Evolutionary conservation across 2,888 invertebrate genomes (phyloP), one percentile per base, ranked within the genome.

Genomic region (Patella depressa): DNA sequence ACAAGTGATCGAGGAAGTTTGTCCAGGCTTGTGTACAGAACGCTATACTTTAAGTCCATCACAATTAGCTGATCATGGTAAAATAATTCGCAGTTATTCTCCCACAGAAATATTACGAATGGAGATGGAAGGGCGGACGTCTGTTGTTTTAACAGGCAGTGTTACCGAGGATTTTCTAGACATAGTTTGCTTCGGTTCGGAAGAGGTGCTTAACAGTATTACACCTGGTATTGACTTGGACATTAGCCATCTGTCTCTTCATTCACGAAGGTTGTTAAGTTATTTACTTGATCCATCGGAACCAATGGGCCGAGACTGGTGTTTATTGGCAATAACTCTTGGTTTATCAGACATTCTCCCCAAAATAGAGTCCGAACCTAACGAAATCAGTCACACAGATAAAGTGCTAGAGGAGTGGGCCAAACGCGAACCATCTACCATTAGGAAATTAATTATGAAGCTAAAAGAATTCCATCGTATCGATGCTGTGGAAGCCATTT

Each of bases 1-100:
- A 85, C 93, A 94, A 90, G 94, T 94, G 14, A 91, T 95, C 53
- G 91, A 93, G 73, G 93, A 94, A 85, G 93, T 95, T 73, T 94
- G 94, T 83, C 95, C 95, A 1, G 95, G 95, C 17, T 92, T 95
- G 85, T 89, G 94, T 75, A 88, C 95, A 19, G 95, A 95, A 89
- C 93, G 93, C 80, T 94, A 95, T 86, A 93, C 94, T 85, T 91
- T 95, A 71, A 95, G 95, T 88, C 93, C 94, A 15, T 77, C 80
- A 9, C 84, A 88, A 75, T 78, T 88, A 53, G 85, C 83, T 73
- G 85, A 87, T 57, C 88, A 88, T 76, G 78, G 80, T 54, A 86
- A 85, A 80, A 82, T 82, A 57, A 84, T 88, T 0, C 85, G 87
- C 71, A 84, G 87, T 29, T 91, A 90, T 84, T 85, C 89, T 0